Evolutionary conservation across 2,888 invertebrate genomes (phyloP), one percentile per base, ranked within the genome.

Genomic region (Rhodophaea formosa): DNA sequence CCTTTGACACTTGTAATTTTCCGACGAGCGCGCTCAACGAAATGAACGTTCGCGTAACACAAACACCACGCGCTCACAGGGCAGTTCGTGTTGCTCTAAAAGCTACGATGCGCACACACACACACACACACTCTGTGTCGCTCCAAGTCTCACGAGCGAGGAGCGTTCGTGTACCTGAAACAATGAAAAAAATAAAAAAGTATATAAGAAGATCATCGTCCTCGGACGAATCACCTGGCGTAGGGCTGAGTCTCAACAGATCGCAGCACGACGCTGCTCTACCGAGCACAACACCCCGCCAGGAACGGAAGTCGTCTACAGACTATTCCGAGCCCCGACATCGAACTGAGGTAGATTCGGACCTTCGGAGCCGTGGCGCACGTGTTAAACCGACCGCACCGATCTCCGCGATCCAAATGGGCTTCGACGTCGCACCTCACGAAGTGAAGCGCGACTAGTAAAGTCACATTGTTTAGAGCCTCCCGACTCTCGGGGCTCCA

Each of bases 201-300:
- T 35, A 35, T 5, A 35, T 35, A 1, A 35, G 12, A 8, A 35
- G 8, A 35, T 35, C 35, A 10, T 35, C 35, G 35, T 35, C 35
- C 35, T 35, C 53, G 53, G 53, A 43, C 53, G 53, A 55, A 55
- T 55, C 86, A 83, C 86, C 88, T 70, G 84, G 87, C 92, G n/a
- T 29, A 49, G 91, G 91, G 23, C 23, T 23, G 23, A 23, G 23
- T 23, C 23, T 23, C 23, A 23, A 23, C 23, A 23, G 23, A 23
- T 23, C 23, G 23, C 23, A 23, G 23, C 23, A 23, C 23, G 23
- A 23, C 23, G 23, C 23, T 23, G 23, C 92, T 92, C 92, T 92
- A 90, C 91, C 86, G 90, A 80, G 84, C 92, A 92, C 92, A 90
- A 92, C 90, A 92, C 92, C 92, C 92, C 87, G 92, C 90, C 92